Percentiles rank a stretch among this genome's conserved stretches.
phyloP scores from a whole-genome alignment of 2,888 invertebrate genomes.

The Hanleya hanleyi region DNA sequence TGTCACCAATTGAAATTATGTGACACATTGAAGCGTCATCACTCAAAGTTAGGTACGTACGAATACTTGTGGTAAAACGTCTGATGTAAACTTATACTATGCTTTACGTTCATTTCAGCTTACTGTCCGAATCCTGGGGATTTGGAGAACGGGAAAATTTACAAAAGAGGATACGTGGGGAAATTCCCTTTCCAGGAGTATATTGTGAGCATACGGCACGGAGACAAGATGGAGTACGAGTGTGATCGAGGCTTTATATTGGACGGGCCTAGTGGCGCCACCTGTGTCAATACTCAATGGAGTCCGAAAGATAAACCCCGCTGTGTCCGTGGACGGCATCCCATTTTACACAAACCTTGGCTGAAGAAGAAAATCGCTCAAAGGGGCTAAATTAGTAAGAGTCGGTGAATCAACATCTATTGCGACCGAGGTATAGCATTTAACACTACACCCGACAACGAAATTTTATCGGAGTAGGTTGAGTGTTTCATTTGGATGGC shows the following conservation, averaged over 20 bases:
- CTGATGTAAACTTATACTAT: neutral
- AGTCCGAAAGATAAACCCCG: constrained; percentile 87
- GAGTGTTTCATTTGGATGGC: no score
- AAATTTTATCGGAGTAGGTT: no score
- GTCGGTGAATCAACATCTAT: no score
- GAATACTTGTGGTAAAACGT: no score
- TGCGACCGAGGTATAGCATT: no score
- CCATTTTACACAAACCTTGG: constrained; percentile 72
- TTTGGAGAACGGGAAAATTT: constrained; percentile 89
- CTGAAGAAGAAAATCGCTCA: neutral
- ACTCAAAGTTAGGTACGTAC: no score
- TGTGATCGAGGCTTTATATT: constrained; percentile 93
- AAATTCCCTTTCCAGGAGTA: constrained; percentile 95
- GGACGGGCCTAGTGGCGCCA: constrained; percentile 89
- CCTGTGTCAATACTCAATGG: constrained; percentile 96
- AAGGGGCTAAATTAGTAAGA: no score
- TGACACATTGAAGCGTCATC: no score
- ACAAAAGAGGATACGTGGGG: constrained; percentile 78
- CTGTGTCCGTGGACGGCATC: constrained; percentile 91
- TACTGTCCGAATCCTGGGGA: constrained; percentile 95
- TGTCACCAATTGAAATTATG: no score
- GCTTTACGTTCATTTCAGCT: constrained; percentile 75
- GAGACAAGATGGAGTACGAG: constrained; percentile 83
- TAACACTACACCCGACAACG: no score
- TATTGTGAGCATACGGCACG: constrained; percentile 76